These are phyloP conservation scores for Sorex araneus DNA, from an alignment of 2,113 vertebrate genomes.

Conservation along the genomic window DNA sequence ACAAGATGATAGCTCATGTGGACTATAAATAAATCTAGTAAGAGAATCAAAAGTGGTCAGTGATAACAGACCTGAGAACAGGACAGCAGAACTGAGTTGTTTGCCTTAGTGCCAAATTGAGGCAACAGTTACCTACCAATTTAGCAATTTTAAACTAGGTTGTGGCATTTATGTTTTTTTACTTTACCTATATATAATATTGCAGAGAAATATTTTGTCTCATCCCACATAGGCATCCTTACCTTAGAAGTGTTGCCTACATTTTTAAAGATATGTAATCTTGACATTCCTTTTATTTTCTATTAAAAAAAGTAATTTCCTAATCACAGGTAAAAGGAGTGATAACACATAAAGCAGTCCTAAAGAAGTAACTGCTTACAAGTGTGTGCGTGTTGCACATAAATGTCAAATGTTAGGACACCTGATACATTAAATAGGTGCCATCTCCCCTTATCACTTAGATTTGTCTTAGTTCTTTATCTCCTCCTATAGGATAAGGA, in stretches of 20 bases:
- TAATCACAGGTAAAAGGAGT: not conserved
- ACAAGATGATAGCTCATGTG: too few species aligned
- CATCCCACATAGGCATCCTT: not conserved
- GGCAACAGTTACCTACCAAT: not conserved
- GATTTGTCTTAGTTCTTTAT: not conserved
- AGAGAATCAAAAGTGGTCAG: too few species aligned
- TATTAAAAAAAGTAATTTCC: not conserved
- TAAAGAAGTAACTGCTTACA: not conserved
- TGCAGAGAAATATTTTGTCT: constrained; percentile 24
- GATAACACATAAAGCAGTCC: not conserved
- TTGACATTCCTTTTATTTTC: not conserved
- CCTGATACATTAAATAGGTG: too few species aligned
- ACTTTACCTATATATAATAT: not conserved
- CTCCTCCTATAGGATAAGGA: not conserved
- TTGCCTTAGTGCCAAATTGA: not conserved
- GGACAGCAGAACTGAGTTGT: too few species aligned
- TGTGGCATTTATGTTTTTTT: not conserved
- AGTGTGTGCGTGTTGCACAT: not conserved
- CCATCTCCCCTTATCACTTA: not conserved
- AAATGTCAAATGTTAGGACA: not conserved
- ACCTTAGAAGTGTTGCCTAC: not conserved
- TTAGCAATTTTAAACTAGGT: not conserved
- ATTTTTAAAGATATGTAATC: not conserved
- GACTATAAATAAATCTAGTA: too few species aligned
- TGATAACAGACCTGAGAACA: too few species aligned